Base-by-base conservation (phyloP, 2,113 vertebrate genomes). In the Syrrhaptes paradoxus region DNA sequence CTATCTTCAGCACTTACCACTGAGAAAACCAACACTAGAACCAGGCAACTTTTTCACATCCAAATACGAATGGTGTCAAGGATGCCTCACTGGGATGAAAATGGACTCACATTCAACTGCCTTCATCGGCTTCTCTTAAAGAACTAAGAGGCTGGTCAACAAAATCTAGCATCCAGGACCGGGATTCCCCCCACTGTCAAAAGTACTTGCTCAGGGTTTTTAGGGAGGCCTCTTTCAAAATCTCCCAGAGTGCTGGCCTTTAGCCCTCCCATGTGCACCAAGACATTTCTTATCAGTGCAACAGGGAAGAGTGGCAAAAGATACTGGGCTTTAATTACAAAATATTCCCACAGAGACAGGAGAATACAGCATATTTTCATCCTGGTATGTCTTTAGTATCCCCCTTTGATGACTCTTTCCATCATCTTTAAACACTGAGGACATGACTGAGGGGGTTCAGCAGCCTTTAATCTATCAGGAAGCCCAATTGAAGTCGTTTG, bases 141-240 rank as follows among this genome's bases (percentile, higher is more conserved):
- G 31, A 7, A 28, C 7, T 6, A 55, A 73, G 55, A 61, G 20
- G 2, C 0, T 0, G 10, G 28, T 31, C 36, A 81, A n/a, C 0
- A 1, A 81, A 71, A 78, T 52, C 36, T 19, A 29, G 41, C 14
- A n/a, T 13, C 41, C 46, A 54, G 36, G 41, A 8, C 41, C 46
- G 10, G 32, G n/a, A 14, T 52, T 80, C 20, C 34, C 21, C 36
- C 20, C 25, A 22, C 43, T 52, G n/a, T 11, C 19, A 52, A 36
- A 66, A 3, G 1, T 31, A 25, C 31, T 72, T 65, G 48, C 25
- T 49, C 12, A 9, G n/a, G 41, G 36, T 28, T 84, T 83, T 70
- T 57, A 68, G 45, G 7, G 11, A 41, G 15, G 15, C 7, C 24
- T 65, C 59, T 51, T 74, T 85, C 45, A 76, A 83, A 90, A 80